Evolutionary conservation across 2,797 vertebrate genomes (phyloP).

Genomic region (Myioborus melanocephalus): DNA sequence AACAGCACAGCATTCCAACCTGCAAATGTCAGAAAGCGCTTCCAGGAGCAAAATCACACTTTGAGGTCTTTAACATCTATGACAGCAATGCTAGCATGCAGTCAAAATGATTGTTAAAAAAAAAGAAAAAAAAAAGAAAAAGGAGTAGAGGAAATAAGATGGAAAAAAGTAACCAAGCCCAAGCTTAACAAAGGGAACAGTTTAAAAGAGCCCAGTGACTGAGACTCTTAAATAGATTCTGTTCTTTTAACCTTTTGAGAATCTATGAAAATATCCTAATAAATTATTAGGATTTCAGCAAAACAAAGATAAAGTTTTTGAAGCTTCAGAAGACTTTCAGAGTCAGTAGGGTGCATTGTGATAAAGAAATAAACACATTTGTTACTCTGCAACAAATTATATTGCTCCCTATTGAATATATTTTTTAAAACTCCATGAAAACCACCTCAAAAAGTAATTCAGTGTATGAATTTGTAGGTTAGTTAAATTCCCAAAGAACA

Average conservation of each 20-base stretch:
- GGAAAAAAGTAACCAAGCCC: neutral
- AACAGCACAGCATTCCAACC: neutral
- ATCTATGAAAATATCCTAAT: neutral
- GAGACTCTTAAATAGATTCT: neutral
- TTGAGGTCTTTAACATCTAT: neutral
- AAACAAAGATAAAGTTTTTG: neutral
- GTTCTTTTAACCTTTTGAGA: neutral
- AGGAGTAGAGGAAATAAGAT: neutral
- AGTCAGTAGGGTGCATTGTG: neutral
- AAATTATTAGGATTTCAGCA: neutral
- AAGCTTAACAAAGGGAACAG: neutral
- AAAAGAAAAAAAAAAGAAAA: fast-evolving
- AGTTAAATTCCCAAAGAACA: neutral
- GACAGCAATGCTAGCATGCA: neutral
- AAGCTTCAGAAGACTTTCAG: neutral
- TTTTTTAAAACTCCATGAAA: neutral
- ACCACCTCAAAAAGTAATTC: neutral
- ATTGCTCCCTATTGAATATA: neutral
- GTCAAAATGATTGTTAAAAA: neutral
- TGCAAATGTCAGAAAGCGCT: neutral
- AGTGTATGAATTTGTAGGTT: neutral
- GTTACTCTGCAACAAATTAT: neutral
- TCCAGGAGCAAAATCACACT: neutral
- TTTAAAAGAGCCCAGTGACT: neutral
- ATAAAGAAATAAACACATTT: neutral